Evolutionary conservation across 2,888 invertebrate genomes (phyloP), one percentile per base, ranked within the genome.

Genomic region (Romanomermis culicivorax): DNA sequence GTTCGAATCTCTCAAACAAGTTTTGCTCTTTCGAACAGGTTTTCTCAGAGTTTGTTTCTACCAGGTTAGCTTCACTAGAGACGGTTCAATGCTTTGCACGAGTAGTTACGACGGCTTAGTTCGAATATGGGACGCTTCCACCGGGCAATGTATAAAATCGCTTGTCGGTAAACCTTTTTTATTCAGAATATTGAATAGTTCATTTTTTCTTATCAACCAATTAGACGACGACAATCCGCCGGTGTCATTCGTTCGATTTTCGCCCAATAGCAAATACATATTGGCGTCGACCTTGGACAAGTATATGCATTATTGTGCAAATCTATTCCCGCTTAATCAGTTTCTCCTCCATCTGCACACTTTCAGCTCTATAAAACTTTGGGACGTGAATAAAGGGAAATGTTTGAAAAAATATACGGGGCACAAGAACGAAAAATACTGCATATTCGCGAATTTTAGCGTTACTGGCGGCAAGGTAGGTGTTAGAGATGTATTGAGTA

Each of bases 101-200:
- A 88, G 91, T 65, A 91, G 91, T 73, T 99, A 97, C 70, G 97
- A 97, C 73, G 97, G 97, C 3, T 76, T 97, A 64, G 86, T 87
- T 75, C 89, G 97, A 67, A 97, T 97, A 67, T 97, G 97, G 97
- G 97, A 97, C 71, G 93, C 95, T 55, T 87, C 91, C 14, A 93
- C 91, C 48, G 97, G 97, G 0, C 95, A 97, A 71, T 99, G 97
- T 72, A 75, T 99, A 64, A 99, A 99, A 75, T 99, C 97, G 0
- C 74, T 99, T 23, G 95, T 97, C 65, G 75, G 74, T 74, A 43
- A 45, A 23, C 7, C n/a, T n/a, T 45, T 23, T 45, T 7, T 23
- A 45, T 45, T 17, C 7, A n/a, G 11, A 45, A n/a, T 45, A 17
- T 23, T 23, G 49, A 3, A 52, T 52, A 51, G 17, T 50, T 48